Evolutionary conservation across 2,113 vertebrate genomes (phyloP).

Genomic region (Aegithalos caudatus): DNA sequence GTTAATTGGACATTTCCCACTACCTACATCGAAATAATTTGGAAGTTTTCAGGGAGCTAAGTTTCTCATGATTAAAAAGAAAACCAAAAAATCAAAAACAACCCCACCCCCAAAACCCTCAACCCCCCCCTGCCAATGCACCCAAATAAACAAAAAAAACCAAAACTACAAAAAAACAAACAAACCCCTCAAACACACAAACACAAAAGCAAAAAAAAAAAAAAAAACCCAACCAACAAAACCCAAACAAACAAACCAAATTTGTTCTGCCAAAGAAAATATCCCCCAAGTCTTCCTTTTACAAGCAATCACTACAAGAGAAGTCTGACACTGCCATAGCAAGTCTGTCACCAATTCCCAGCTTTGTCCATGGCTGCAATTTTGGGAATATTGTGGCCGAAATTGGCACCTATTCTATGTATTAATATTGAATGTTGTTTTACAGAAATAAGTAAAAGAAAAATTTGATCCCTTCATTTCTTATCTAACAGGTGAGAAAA

Average conservation of each 20-base stretch:
- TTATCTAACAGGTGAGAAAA: neutral
- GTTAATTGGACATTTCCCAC: neutral
- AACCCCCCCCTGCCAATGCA: no score
- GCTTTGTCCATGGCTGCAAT: neutral
- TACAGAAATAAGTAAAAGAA: neutral
- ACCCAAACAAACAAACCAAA: no score
- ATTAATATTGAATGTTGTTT: neutral
- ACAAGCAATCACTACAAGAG: fast-evolving
- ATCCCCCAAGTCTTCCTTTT: neutral
- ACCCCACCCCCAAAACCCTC: no score
- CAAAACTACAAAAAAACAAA: neutral
- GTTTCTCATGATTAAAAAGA: neutral
- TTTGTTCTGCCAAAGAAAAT: neutral
- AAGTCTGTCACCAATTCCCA: neutral
- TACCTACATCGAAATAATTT: neutral
- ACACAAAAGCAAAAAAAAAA: neutral
- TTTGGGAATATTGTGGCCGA: neutral
- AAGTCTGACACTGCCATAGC: fast-evolving
- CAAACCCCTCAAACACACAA: neutral
- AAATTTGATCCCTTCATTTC: neutral
- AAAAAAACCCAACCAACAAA: neutral
- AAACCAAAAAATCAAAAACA: neutral
- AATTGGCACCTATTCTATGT: fast-evolving
- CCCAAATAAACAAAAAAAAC: no score
- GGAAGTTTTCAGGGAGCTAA: neutral